These are phyloP conservation scores for Dermolepida albohirtum DNA, from an alignment of 2,888 invertebrate genomes.

Conservation along the genomic window DNA sequence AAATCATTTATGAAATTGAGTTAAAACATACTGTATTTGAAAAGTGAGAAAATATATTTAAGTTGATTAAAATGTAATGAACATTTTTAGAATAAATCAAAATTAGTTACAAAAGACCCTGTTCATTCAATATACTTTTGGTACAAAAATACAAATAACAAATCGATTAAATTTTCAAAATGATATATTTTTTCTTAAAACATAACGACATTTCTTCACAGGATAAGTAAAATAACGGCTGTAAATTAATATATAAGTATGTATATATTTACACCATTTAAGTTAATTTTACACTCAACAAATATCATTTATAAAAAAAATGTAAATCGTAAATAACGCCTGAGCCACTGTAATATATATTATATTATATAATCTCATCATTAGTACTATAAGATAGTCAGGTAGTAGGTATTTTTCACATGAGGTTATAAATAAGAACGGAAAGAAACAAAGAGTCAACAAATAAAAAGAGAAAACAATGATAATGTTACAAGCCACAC, in stretches of 20 bases:
- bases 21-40: too few species aligned
- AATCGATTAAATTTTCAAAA: conserved; percentile 37
- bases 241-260: conserved; percentile 45
- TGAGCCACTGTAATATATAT: conserved; percentile 48
- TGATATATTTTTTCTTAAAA: conserved; percentile 42
- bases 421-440: conserved; percentile 48
- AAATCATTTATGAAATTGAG: too few species aligned
- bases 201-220: conserved; percentile 38
- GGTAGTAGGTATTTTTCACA: conserved; percentile 47
- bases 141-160: conserved; percentile 16
- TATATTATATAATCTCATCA: conserved; percentile 45
- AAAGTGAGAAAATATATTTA: too few species aligned
- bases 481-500: conserved; percentile 54
- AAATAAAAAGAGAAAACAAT: conserved; percentile 45
- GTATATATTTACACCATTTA: conserved; percentile 48
- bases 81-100: too few species aligned
- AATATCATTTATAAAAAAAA: conserved; percentile 48
- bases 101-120: too few species aligned
- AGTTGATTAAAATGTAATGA: too few species aligned
- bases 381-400: conserved; percentile 46
- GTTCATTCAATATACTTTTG: too few species aligned
- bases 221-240: conserved; percentile 40
- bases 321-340: conserved; percentile 49
- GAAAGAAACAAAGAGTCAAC: conserved; percentile 33
- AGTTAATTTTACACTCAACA: conserved; percentile 49